Evolutionary conservation across 2,113 vertebrate genomes (phyloP).

Genomic region (Ptilorrhoa leucosticta): DNA sequence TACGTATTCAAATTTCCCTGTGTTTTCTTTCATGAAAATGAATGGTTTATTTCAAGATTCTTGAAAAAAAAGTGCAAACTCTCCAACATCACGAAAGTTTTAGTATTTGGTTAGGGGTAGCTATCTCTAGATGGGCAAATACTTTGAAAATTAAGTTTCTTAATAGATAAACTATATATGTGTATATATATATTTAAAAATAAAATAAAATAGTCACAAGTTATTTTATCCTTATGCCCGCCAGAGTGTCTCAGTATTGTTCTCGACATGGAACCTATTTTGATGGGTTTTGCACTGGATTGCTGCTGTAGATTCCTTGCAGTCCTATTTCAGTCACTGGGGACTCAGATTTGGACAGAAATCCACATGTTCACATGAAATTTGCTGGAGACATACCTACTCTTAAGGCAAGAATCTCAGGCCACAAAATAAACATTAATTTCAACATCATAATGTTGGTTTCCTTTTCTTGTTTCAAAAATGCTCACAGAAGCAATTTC

Average conservation of each 20-base stretch:
- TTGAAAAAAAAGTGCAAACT: fast-evolving
- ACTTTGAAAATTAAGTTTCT: neutral
- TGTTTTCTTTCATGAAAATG: neutral
- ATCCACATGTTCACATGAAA: neutral
- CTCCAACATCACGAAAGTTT: neutral
- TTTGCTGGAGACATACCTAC: neutral
- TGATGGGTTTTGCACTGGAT: neutral
- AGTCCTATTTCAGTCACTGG: neutral
- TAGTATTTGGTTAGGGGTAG: neutral
- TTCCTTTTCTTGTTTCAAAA: neutral
- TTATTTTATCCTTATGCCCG: neutral
- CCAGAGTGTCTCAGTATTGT: neutral
- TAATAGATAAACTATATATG: neutral
- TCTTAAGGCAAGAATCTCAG: neutral
- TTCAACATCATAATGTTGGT: neutral
- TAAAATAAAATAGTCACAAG: neutral
- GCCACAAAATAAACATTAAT: neutral
- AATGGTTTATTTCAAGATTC: neutral
- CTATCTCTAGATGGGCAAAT: neutral
- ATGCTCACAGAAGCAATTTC: neutral
- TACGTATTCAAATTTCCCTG: neutral
- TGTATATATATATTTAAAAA: neutral
- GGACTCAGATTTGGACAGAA: neutral
- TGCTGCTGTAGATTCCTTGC: neutral
- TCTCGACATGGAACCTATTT: neutral